Percentiles rank a stretch among this genome's conserved stretches.
Evolutionary conservation across 2,888 invertebrate genomes (phyloP).

Genomic region (Ichneumoninae sp.): DNA sequence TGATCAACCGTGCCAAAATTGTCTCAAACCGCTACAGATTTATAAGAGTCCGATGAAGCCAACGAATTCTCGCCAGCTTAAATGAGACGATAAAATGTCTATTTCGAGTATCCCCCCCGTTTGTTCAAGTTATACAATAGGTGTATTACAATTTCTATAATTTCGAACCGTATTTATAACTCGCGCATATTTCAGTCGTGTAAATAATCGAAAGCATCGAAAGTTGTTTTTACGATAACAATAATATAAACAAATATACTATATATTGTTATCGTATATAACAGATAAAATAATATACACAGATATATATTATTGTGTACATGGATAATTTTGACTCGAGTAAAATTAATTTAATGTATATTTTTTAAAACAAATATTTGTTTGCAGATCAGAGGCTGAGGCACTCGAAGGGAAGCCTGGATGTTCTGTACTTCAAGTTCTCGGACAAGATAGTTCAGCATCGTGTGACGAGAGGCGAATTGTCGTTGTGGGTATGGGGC

Average conservation of each 20-base stretch:
- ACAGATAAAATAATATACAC: not conserved
- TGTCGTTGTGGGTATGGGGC: conserved; percentile 89
- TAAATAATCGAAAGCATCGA: not conserved
- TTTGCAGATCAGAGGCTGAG: conserved; percentile 89
- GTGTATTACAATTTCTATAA: not conserved
- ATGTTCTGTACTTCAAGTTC: conserved; percentile 90
- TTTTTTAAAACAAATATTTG: not conserved
- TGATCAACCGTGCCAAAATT: conserved; percentile 60
- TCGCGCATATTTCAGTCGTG: not conserved
- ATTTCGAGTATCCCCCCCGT: not conserved
- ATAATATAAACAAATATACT: not conserved
- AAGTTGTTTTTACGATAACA: not conserved
- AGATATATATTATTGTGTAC: too few species aligned
- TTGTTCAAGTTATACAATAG: not conserved
- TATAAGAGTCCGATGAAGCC: conserved; percentile 10
- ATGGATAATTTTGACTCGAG: conserved; percentile 27
- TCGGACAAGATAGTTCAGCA: conserved; percentile 89
- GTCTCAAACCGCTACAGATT: conserved; percentile 14
- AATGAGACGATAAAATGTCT: not conserved
- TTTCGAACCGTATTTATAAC: not conserved
- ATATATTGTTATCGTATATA: not conserved
- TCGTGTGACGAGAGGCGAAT: conserved; percentile 89
- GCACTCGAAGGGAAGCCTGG: conserved; percentile 88
- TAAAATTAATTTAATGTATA: not conserved
- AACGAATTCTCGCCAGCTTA: conserved; percentile 1